Evolutionary conservation across 2,888 invertebrate genomes (phyloP).

Genomic region (Sericinus montela): DNA sequence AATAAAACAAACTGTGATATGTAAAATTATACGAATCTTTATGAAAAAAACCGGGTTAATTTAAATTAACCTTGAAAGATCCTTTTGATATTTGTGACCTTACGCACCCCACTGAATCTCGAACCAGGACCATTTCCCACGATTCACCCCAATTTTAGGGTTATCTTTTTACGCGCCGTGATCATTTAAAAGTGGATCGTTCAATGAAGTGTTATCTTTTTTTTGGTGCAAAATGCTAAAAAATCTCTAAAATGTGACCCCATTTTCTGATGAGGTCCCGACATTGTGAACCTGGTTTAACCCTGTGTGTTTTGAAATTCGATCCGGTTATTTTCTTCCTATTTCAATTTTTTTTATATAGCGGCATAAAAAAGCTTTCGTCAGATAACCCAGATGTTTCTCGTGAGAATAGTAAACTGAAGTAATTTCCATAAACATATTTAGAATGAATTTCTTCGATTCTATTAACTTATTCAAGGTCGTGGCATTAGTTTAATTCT

Average conservation of each 20-base stretch:
- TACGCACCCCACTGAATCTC: constrained; percentile 36
- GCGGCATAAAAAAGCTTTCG: background rate
- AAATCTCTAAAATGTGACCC: constrained; percentile 55
- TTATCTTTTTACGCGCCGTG: constrained; percentile 56
- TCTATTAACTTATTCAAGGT: too few relatives aligned
- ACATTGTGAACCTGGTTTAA: constrained; percentile 67
- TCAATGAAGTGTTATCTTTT: constrained; percentile 57
- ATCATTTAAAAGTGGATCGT: constrained; percentile 61
- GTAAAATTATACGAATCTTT: constrained; percentile 10
- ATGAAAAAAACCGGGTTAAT: constrained; percentile 39
- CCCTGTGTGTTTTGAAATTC: constrained; percentile 69
- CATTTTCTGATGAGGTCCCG: constrained; percentile 70
- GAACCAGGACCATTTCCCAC: constrained; percentile 53
- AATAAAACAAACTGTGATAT: background rate
- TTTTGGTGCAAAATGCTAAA: constrained; percentile 39
- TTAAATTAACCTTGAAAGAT: constrained; percentile 52
- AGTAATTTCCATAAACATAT: too few relatives aligned
- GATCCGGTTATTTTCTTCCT: constrained; percentile 47
- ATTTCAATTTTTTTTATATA: constrained; percentile 16
- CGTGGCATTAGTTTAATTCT: too few relatives aligned
- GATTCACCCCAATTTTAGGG: constrained; percentile 71
- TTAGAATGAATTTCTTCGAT: too few relatives aligned
- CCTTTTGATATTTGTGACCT: constrained; percentile 45
- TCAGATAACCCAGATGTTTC: constrained; percentile 1
- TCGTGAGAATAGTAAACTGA: constrained; percentile 2